Conservation (phyloP, 2,888 invertebrate species). For the Patella pellucida region DNA sequence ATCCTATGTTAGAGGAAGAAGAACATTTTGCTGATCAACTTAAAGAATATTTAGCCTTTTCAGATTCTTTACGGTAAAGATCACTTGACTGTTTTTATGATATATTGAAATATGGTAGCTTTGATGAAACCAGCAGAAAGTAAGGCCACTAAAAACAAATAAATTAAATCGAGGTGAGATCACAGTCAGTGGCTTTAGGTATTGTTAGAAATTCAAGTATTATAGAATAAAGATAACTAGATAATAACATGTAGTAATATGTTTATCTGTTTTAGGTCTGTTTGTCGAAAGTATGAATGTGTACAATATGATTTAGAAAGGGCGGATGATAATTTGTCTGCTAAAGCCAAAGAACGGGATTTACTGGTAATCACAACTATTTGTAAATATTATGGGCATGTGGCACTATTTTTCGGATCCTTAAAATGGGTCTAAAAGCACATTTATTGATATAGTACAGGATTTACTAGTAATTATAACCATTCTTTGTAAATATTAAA, state of each 20-base stretch:
- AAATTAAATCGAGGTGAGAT: no score
- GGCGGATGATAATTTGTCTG: slow-evolving; percentile 78
- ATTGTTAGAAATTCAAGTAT: no score
- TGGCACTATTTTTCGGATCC: no score
- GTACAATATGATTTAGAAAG: slow-evolving; percentile 81
- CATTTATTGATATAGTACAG: no score
- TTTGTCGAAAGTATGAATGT: slow-evolving; percentile 82
- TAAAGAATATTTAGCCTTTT: slow-evolving; percentile 86
- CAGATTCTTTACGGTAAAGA: slow-evolving; percentile 76
- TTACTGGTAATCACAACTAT: slow-evolving; percentile 54
- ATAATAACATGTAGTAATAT: no score
- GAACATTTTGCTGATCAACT: slow-evolving; percentile 86
- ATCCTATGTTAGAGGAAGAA: slow-evolving; percentile 84
- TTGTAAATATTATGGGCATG: no score
- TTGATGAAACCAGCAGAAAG: background rate
- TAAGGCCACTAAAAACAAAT: background rate
- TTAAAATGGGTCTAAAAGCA: no score
- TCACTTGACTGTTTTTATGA: background rate
- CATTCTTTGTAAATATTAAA: no score
- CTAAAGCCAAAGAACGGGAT: slow-evolving; percentile 73
- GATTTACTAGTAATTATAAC: no score
- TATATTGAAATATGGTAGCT: background rate
- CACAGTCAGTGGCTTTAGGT: no score
- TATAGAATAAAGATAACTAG: no score
- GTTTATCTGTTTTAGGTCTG: slow-evolving; percentile 72